phyloP scores from a whole-genome alignment of 2,888 invertebrate genomes.

The Tuta absoluta region DNA sequence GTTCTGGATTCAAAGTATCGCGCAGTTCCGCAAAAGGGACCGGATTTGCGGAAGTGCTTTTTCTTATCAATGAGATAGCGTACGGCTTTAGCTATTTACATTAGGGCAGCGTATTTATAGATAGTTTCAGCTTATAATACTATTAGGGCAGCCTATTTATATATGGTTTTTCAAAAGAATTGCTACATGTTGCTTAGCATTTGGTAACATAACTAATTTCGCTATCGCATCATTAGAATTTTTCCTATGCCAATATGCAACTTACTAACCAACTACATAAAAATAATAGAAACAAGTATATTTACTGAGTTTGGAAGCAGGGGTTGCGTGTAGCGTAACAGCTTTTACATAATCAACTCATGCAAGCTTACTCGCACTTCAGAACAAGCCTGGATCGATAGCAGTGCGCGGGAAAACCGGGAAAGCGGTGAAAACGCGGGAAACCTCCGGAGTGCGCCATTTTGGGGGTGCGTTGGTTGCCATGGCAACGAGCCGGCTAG shows the following conservation, averaged over 20 bases:
- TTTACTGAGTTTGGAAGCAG: neutral
- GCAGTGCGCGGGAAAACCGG: constrained; percentile 36
- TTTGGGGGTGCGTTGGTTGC: constrained; percentile 51
- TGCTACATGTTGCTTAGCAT: too few relatives aligned
- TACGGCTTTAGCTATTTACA: neutral
- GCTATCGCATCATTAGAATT: neutral
- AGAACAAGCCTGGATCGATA: constrained; percentile 52
- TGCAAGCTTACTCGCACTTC: constrained; percentile 13
- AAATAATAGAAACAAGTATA: neutral
- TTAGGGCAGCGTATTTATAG: neutral
- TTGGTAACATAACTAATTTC: too few relatives aligned
- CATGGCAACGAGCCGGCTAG: constrained; percentile 43
- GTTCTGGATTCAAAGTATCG: constrained; percentile 39
- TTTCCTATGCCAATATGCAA: neutral
- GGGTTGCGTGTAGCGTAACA: constrained; percentile 6
- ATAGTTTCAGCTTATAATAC: neutral
- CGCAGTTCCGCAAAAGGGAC: neutral
- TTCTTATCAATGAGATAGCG: neutral
- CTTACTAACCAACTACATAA: neutral
- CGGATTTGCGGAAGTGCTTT: neutral
- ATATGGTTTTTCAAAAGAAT: neutral
- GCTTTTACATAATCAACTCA: constrained; percentile 7
- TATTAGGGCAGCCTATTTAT: too few relatives aligned
- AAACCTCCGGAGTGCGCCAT: constrained; percentile 52
- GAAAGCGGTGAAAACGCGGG: constrained; percentile 61